Evolutionary conservation across 2,888 invertebrate species (phyloP).

Genomic region (Ashinkailepas kermadecensis): DNA sequence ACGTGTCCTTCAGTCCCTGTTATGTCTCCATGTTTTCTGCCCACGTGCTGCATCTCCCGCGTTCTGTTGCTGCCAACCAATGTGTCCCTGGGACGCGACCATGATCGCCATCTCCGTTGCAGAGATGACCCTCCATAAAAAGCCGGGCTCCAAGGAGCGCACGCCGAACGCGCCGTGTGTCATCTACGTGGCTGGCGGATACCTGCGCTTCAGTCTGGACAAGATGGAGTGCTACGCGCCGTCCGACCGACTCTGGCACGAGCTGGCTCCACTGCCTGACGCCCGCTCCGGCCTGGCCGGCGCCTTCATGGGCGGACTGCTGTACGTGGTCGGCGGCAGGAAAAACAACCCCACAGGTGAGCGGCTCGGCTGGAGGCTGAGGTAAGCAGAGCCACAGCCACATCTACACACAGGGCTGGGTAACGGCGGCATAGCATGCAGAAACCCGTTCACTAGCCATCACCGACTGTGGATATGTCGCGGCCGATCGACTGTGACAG

Average conservation of each 20-base stretch:
- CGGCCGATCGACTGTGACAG: too few species aligned
- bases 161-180: constrained; percentile 81
- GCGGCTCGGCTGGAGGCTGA: constrained; percentile 40
- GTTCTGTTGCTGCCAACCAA: too few species aligned
- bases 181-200: constrained; percentile 87
- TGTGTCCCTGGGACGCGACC: too few species aligned
- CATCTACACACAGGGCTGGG: too few species aligned
- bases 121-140: constrained; percentile 81
- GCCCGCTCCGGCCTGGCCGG: constrained; percentile 50
- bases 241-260: constrained; percentile 74
- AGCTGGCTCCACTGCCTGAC: constrained; percentile 71
- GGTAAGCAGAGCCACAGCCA: too few species aligned
- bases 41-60: too few species aligned
- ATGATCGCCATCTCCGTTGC: constrained; percentile 38
- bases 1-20: too few species aligned
- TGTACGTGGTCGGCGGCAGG: constrained; percentile 87
- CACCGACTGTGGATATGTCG: too few species aligned
- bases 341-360: constrained; percentile 78
- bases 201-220: constrained; percentile 74
- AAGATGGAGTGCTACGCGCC: constrained; percentile 81
- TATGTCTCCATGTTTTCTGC: too few species aligned
- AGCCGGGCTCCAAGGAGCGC: constrained; percentile 72
- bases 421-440: too few species aligned
- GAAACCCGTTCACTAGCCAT: too few species aligned
- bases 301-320: constrained; percentile 51